A percentile compares a stretch with the other conserved stretches of the same genome.
These are phyloP conservation scores for Zingel zingel DNA, from an alignment of 2,113 vertebrate genomes.

Conservation along the genomic window DNA sequence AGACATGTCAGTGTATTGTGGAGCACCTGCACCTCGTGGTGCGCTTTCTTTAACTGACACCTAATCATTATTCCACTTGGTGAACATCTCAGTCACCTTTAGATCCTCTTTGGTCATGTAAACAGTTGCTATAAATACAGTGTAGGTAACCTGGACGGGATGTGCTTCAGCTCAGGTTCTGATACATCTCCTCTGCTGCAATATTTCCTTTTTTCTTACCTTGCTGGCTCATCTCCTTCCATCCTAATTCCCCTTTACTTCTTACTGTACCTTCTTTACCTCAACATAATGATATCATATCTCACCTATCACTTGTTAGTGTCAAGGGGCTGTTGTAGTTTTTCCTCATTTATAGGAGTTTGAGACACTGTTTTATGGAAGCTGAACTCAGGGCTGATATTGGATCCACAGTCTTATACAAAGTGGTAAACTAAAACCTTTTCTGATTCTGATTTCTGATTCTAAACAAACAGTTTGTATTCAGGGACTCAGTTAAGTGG, in stretches of 20 bases:
- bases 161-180: slow-evolving; percentile 14
- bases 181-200: slow-evolving; percentile 7
- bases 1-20: slow-evolving; percentile 96
- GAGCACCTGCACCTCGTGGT: slow-evolving; percentile 97
- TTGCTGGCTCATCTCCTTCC: background rate
- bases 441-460: too few relatives aligned
- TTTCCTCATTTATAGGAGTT: slow-evolving; percentile 29
- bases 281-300: background rate
- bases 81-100: slow-evolving; percentile 99
- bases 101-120: slow-evolving; percentile 90
- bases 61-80: slow-evolving; percentile 99
- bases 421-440: background rate
- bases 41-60: slow-evolving; percentile 99
- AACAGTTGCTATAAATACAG: slow-evolving; percentile 93
- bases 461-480: slow-evolving; percentile 3
- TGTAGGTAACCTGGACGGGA: slow-evolving; percentile 57
- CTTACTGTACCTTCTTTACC: background rate
- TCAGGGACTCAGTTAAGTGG: background rate
- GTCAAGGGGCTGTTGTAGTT: slow-evolving; percentile 9
- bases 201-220: background rate
- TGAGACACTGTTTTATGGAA: slow-evolving; percentile 25
- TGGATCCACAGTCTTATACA: slow-evolving; percentile 30
- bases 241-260: background rate
- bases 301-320: background rate
- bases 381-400: slow-evolving; percentile 23